phyloP scores from a whole-genome alignment of 2,797 vertebrate genomes.

The Clarias platycephalus region DNA sequence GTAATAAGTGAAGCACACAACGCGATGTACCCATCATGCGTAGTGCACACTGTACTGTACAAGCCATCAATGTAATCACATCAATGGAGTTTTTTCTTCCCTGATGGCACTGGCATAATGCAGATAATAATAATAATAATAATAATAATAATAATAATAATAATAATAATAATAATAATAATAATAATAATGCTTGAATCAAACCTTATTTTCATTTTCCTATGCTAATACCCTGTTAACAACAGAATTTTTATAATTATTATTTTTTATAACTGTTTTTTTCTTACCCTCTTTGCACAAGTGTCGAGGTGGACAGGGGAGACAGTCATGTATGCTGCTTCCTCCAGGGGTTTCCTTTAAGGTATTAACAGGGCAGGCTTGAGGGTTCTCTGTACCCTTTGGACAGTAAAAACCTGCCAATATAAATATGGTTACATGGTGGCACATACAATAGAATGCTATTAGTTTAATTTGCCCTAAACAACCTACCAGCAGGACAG shows the following conservation, averaged over 20 bases:
- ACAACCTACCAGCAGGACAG: constrained; percentile 79
- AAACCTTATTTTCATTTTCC: no score
- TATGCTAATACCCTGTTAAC: neutral
- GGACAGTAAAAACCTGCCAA: constrained; percentile 85
- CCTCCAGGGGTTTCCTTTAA: constrained; percentile 74
- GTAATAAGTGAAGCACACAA: no score
- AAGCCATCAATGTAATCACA: no score
- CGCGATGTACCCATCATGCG: no score
- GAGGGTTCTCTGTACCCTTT: constrained; percentile 76
- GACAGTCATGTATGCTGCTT: constrained; percentile 75
- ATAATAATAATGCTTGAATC: no score
- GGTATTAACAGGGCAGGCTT: constrained; percentile 80
- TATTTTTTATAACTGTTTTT: constrained; percentile 12
- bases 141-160: no score
- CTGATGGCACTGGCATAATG: no score
- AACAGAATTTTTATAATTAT: neutral
- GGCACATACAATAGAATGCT: neutral
- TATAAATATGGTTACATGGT: constrained; percentile 9
- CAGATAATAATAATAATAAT: no score
- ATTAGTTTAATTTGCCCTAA: neutral
- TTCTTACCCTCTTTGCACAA: constrained; percentile 87
- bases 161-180: no score
- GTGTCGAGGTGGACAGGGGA: constrained; percentile 76
- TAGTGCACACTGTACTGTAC: no score
- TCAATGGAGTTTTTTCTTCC: no score